These are phyloP conservation scores for Rostratula benghalensis DNA, from an alignment of 2,113 vertebrate genomes.

Conservation along the genomic window DNA sequence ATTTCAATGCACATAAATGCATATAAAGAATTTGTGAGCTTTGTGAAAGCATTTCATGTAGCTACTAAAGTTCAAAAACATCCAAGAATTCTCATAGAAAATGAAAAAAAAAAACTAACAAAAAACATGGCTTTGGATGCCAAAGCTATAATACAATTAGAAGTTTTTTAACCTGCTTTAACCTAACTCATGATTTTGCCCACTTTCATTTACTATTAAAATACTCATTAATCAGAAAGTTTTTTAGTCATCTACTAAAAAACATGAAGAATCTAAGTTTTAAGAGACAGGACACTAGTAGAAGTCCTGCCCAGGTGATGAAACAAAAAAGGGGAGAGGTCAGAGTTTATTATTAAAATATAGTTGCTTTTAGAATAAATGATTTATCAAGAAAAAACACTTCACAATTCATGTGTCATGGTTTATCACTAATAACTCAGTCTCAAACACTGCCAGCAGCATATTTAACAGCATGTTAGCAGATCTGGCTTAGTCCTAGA, in stretches of 20 bases:
- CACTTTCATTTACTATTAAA: background rate
- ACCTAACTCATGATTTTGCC: background rate
- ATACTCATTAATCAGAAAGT: background rate
- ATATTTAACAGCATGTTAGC: background rate
- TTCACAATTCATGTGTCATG: background rate
- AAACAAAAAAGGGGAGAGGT: background rate
- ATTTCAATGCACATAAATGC: background rate
- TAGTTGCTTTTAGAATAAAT: background rate
- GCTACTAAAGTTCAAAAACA: background rate
- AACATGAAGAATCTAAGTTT: background rate
- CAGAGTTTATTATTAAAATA: background rate
- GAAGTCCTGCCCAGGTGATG: background rate
- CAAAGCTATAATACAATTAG: background rate
- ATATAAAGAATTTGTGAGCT: background rate
- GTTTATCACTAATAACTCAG: background rate
- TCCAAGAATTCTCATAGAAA: background rate
- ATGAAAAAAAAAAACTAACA: fast-evolving
- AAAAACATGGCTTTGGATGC: background rate
- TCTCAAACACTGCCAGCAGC: background rate
- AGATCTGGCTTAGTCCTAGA: background rate
- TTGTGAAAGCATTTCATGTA: background rate
- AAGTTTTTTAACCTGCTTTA: background rate
- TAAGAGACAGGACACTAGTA: background rate
- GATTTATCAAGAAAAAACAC: background rate
- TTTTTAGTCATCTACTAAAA: background rate